Evolutionary conservation across 2,797 vertebrate genomes (phyloP).

Genomic region (Poecilia velifera): DNA sequence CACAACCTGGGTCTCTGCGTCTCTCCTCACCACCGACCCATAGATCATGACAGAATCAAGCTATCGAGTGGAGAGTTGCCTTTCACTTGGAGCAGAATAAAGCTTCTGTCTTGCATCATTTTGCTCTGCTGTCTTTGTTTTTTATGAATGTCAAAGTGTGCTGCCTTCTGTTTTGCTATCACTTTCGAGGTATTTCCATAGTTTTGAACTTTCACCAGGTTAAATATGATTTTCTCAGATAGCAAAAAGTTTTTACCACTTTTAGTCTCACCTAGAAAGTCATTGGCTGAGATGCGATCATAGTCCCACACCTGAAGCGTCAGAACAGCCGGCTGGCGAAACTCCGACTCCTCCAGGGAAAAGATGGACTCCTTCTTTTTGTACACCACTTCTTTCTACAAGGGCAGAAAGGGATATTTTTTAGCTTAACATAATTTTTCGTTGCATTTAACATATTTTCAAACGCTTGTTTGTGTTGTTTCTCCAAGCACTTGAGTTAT

Average conservation of each 20-base stretch:
- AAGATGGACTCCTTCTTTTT: constrained; percentile 91
- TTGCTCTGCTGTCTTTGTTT: neutral
- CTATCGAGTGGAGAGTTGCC: neutral
- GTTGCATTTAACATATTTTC: neutral
- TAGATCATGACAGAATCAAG: neutral
- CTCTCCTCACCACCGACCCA: too few relatives aligned
- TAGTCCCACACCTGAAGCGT: constrained; percentile 96
- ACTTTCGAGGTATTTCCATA: neutral
- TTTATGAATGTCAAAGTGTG: neutral
- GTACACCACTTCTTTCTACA: constrained; percentile 87
- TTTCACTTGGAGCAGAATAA: neutral
- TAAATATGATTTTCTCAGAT: neutral
- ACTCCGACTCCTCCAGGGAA: constrained; percentile 89
- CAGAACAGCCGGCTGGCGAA: constrained; percentile 88
- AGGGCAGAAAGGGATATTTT: neutral
- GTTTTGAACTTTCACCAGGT: neutral
- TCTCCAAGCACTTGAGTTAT: neutral
- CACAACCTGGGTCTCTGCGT: too few relatives aligned
- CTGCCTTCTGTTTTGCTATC: neutral
- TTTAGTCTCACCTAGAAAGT: constrained; percentile 88
- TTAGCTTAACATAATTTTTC: neutral
- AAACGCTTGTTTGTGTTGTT: neutral
- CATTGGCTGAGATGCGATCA: constrained; percentile 90
- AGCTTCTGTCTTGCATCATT: neutral
- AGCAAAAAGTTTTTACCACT: neutral